These are phyloP conservation scores for Staurois parvus DNA, from an alignment of 2,797 vertebrate genomes.

Conservation along the genomic window DNA sequence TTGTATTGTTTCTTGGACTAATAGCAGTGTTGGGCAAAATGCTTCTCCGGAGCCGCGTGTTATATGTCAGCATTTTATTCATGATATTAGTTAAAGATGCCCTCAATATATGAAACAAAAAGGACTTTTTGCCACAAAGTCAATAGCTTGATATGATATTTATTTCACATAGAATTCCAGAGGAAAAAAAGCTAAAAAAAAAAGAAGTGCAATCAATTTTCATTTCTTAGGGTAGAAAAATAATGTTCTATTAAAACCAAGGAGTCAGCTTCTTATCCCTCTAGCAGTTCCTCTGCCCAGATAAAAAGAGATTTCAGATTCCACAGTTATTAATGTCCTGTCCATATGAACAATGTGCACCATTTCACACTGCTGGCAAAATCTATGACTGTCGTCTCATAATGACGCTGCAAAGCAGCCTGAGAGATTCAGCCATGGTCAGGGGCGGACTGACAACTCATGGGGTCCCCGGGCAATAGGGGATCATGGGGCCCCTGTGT, in stretches of 20 bases:
- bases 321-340: constrained; percentile 87
- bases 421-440: too few species aligned
- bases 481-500: too few species aligned
- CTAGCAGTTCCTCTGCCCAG: constrained; percentile 78
- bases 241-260: constrained; percentile 80
- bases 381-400: constrained; percentile 79
- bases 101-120: constrained; percentile 68
- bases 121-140: constrained; percentile 67
- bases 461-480: too few species aligned
- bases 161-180: constrained; percentile 70
- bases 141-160: constrained; percentile 72
- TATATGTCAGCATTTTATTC: not conserved
- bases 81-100: constrained; percentile 7
- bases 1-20: not conserved
- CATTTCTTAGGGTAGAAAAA: constrained; percentile 69
- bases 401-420: constrained; percentile 66
- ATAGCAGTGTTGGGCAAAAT: not conserved
- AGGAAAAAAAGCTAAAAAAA: constrained; percentile 68
- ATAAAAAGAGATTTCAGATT: constrained; percentile 84
- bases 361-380: constrained; percentile 83
- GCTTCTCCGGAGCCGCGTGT: not conserved
- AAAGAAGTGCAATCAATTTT: constrained; percentile 75
- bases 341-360: constrained; percentile 83
- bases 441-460: too few species aligned
- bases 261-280: constrained; percentile 80